Evolutionary conservation across 2,797 vertebrate genomes (phyloP).

Genomic region (Urosaurus nigricauda): DNA sequence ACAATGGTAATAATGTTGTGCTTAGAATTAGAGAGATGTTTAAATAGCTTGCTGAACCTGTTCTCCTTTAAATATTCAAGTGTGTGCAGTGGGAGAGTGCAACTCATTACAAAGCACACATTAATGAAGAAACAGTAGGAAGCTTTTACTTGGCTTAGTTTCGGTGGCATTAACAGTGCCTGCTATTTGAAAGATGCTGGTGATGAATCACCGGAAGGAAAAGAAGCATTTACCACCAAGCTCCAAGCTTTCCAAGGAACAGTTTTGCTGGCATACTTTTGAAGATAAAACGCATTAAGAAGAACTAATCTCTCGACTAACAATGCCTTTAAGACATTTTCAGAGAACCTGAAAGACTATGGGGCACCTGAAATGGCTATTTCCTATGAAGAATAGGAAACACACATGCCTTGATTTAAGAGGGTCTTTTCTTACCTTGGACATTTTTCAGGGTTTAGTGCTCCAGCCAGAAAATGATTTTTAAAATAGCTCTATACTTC

Average conservation of each 20-base stretch:
- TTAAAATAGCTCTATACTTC: background rate
- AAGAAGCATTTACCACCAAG: constrained; percentile 17
- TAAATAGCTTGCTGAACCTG: constrained; percentile 31
- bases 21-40: background rate
- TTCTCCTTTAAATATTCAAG: constrained; percentile 17
- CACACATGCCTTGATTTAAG: background rate
- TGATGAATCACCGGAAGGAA: constrained; percentile 37
- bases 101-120: constrained; percentile 36
- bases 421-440: background rate
- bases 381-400: background rate
- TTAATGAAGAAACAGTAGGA: constrained; percentile 33
- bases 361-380: background rate
- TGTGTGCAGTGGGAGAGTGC: background rate
- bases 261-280: constrained; percentile 25
- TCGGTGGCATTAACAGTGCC: constrained; percentile 14
- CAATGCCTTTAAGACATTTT: constrained; percentile 17
- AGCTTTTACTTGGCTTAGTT: constrained; percentile 41
- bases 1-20: constrained; percentile 14
- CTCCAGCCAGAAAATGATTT: constrained; percentile 34
- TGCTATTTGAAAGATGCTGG: constrained; percentile 33
- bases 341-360: background rate
- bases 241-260: constrained; percentile 44
- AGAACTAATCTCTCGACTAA: constrained; percentile 9
- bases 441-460: constrained; percentile 7
- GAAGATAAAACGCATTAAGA: constrained; percentile 14